Base-by-base conservation (phyloP, 2,888 invertebrate species). In the Sarcophaga variegata region DNA sequence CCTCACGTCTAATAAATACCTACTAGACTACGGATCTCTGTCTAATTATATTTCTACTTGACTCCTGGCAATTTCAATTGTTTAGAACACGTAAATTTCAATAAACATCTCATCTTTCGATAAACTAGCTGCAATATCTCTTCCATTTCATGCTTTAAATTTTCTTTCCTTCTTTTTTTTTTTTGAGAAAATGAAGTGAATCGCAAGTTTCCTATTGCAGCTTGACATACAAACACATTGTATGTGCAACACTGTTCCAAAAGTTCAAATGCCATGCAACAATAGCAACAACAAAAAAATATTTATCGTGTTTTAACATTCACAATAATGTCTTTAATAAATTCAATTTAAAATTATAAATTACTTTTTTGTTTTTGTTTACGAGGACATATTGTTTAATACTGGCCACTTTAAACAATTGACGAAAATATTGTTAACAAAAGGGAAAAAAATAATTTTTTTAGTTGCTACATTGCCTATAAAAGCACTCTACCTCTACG, bases 41-140 rank as follows among this genome's bases (percentile, higher is more conserved):
- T 45, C 6, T 3, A 5, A 72, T n/a, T 20, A 37, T 25, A 12
- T 20, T 47, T 27, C 47, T 22, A 54, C 17, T 59, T 54, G 37
- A 71, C 64, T 64, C 17, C 22, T 62, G 76, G 47, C 76, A 45
- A 63, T 77, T 60, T 49, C n/a, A 77, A 64, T 27, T 77, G 59
- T 47, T 66, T 60, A 64, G 45, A 71, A 70, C 76, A 82, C 76
- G 71, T 82, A 82, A 37, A 59, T 70, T 17, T 22, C 17, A 37
- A 82, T 76, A 76, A 71, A 71, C 70, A 76, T 70, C 27, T 25
- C 27, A 27, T 20, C 20, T 20, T 20, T 20, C 20, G 20, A 20
- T 20, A 20, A 20, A 20, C 20, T 25, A 25, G 25, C 3, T 25
- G 1, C 27, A 27, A 27, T 27, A 27, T 37, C 37, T 64, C 45